Evolutionary conservation across 1,140 invertebrate genomes (phyloP).

Genomic region (Homarus americanus): DNA sequence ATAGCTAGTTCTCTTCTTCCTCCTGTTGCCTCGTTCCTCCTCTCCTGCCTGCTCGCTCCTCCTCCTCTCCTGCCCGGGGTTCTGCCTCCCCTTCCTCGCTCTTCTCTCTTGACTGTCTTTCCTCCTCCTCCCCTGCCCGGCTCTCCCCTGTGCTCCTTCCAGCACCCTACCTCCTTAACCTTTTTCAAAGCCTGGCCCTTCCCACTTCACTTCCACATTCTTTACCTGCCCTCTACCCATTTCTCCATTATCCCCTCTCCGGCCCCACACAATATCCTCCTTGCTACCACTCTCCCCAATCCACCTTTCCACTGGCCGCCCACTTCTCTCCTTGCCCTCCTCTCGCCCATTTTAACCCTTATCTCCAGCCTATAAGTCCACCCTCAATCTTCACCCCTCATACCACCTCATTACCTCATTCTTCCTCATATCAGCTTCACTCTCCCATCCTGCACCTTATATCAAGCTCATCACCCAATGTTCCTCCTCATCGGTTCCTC

Average conservation of each 20-base stretch:
- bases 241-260: neutral
- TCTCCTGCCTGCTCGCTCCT: neutral
- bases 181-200: neutral
- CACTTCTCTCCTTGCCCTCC: too few relatives aligned
- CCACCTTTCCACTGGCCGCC: too few relatives aligned
- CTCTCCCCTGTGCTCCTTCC: neutral
- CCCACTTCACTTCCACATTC: neutral
- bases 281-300: neutral
- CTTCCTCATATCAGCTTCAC: too few relatives aligned
- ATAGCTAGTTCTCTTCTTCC: neutral
- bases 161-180: neutral
- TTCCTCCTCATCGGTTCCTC: too few relatives aligned
- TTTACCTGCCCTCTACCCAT: neutral
- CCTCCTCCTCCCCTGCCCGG: neutral
- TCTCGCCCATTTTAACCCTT: too few relatives aligned
- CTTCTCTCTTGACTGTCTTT: neutral
- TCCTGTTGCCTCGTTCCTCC: too few relatives aligned
- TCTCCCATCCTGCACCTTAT: neutral
- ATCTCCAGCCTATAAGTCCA: too few relatives aligned
- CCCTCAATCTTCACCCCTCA: too few relatives aligned
- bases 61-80: neutral
- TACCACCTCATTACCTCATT: too few relatives aligned
- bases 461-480: neutral
- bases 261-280: neutral
- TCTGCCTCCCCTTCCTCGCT: neutral